Base-by-base conservation (phyloP, 2,797 vertebrate genomes). In the Neoniphon sammara region DNA sequence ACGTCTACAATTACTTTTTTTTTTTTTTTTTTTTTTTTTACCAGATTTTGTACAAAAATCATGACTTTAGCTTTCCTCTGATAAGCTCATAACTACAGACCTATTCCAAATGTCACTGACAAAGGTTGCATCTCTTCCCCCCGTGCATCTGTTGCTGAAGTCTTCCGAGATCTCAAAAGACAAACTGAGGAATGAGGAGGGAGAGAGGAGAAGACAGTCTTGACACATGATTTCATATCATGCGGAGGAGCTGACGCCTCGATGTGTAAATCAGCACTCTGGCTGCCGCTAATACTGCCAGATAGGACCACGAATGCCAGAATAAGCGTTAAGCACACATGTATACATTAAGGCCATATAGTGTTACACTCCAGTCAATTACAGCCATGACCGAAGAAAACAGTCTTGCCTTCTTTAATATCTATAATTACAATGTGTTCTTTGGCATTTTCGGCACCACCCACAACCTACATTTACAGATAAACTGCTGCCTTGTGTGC, bases 271-370 rank as follows among this genome's bases (percentile, higher is more conserved):
- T 72, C 66, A 68, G 64, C 47, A 21, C 23, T 57, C 21, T 20
- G 74, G 31, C 63, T 31, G 62, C 20, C 63, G 39, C 53, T 63
- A 59, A 67, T 49, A 52, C 39, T 69, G 66, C 69, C 56, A 36
- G 65, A 76, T 60, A 68, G 44, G 49, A 18, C 27, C 15, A 57
- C 57, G 72, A 60, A 73, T 56, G 53, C 2, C 66, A 66, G 36
- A 27, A 63, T 57, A 66, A 34, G 52, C 27, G 21, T 42, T 27
- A 73, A 46, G 42, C 52, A 64, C 39, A 9, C 47, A 50, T 53
- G 34, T 50, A 44, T 44, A 31, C 63, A 49, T 44, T 20, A 50
- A 63, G 9, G 20, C 20, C 7, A 34, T 59, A 46, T 46, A 11
- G 31, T 11, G 2, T 25, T 46, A 47, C 23, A 36, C 53, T 39